These are phyloP conservation scores for Caenorhabditis plicata DNA, from an alignment of 2,888 invertebrate genomes.

Conservation along the genomic window DNA sequence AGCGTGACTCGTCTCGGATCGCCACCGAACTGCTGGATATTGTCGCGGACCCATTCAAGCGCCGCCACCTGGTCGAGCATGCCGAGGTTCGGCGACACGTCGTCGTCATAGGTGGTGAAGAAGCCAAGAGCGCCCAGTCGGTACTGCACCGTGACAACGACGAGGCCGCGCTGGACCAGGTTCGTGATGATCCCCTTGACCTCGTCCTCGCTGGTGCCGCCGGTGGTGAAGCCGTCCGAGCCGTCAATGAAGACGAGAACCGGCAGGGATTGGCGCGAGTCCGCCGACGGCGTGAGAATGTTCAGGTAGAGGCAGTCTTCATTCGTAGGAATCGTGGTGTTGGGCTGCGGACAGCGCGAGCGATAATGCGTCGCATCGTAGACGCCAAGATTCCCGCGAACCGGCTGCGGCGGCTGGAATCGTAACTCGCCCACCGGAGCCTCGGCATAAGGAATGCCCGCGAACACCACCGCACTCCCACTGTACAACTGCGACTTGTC, in stretches of 20 bases:
- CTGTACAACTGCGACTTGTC: constrained; percentile 40
- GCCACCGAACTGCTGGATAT: constrained; percentile 60
- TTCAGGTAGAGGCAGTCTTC: constrained; percentile 58
- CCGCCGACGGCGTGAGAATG: constrained; percentile 42
- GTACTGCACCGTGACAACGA: constrained; percentile 55
- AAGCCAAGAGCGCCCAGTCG: constrained; percentile 54
- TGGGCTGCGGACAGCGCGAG: constrained; percentile 48
- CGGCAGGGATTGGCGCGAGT: constrained; percentile 29
- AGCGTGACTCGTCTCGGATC: constrained; percentile 57
- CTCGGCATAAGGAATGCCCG: constrained; percentile 53
- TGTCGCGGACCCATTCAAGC: constrained; percentile 50
- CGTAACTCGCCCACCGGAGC: constrained; percentile 45
- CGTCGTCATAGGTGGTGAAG: constrained; percentile 45
- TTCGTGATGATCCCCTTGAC: constrained; percentile 45
- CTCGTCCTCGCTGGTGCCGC: constrained; percentile 39
- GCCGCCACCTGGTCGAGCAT: constrained; percentile 56
- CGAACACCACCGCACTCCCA: constrained; percentile 48
- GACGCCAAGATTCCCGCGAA: no score
- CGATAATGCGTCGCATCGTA: constrained; percentile 50
- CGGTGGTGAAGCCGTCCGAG: constrained; percentile 34
- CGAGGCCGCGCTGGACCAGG: constrained; percentile 47
- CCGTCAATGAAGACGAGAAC: constrained; percentile 54
- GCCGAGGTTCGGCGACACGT: constrained; percentile 55
- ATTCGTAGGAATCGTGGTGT: constrained; percentile 21
- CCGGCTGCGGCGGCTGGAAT: constrained; percentile 27